These are phyloP conservation scores for Cynaeus angustus DNA, from an alignment of 2,888 invertebrate species.

Conservation along the genomic window DNA sequence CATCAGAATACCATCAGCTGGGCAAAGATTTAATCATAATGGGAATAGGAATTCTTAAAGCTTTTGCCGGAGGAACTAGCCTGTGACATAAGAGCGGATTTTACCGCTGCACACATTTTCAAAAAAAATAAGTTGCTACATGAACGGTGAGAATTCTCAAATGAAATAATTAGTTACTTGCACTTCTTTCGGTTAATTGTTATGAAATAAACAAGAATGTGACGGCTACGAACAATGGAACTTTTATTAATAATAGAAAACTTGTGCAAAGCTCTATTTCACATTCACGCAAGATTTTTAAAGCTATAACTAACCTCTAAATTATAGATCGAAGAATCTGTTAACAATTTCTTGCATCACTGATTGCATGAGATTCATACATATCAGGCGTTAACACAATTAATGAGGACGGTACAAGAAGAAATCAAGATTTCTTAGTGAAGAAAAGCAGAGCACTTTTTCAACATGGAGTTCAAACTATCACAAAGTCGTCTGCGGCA, in stretches of 20 bases:
- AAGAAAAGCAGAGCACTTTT: no score
- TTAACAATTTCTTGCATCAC: slow-evolving; percentile 36
- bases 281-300: slow-evolving; percentile 23
- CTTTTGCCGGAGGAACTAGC: neutral
- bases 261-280: slow-evolving; percentile 18
- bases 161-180: slow-evolving; percentile 34
- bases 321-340: slow-evolving; percentile 17
- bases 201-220: slow-evolving; percentile 15
- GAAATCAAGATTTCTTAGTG: slow-evolving; percentile 3
- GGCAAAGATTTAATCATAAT: slow-evolving; percentile 22
- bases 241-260: slow-evolving; percentile 6
- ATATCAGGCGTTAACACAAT: slow-evolving; percentile 7
- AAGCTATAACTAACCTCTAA: slow-evolving; percentile 5
- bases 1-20: slow-evolving; percentile 37
- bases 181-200: slow-evolving; percentile 21
- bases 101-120: slow-evolving; percentile 10
- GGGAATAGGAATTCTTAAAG: neutral
- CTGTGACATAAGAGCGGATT: slow-evolving; percentile 9
- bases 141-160: slow-evolving; percentile 29
- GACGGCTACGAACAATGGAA: slow-evolving; percentile 5
- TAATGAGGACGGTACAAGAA: neutral
- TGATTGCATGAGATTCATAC: slow-evolving; percentile 21
- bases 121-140: slow-evolving; percentile 33
- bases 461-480: no score
- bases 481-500: no score